A percentile compares a stretch with the other conserved stretches of the same genome.
phyloP scores from a whole-genome alignment of 2,888 invertebrate species.

The Agriotes lineatus region DNA sequence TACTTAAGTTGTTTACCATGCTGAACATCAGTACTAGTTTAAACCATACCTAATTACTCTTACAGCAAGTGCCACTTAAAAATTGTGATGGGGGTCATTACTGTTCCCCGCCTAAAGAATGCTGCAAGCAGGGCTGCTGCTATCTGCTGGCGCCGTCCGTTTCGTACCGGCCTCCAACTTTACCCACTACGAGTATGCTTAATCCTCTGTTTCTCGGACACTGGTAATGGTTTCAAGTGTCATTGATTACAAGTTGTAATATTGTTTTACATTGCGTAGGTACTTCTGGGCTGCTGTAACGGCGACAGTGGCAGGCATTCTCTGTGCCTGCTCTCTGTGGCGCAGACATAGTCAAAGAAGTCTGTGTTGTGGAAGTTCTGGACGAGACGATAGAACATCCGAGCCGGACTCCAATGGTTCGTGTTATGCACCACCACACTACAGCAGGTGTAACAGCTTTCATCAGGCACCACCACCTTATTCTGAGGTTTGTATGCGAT shows the following conservation, averaged over 20 bases:
- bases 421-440: slow-evolving; percentile 86
- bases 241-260: neutral
- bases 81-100: slow-evolving; percentile 75
- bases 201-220: slow-evolving; percentile 77
- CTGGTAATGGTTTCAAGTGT: slow-evolving; percentile 69
- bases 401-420: slow-evolving; percentile 84
- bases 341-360: slow-evolving; percentile 67
- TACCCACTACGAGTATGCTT: slow-evolving; percentile 71
- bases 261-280: slow-evolving; percentile 49
- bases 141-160: slow-evolving; percentile 64
- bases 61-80: slow-evolving; percentile 69
- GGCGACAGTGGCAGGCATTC: slow-evolving; percentile 76
- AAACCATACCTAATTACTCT: too few relatives aligned
- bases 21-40: too few relatives aligned
- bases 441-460: slow-evolving; percentile 86
- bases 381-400: slow-evolving; percentile 72
- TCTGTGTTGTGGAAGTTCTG: slow-evolving; percentile 65
- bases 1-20: too few relatives aligned
- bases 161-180: slow-evolving; percentile 65
- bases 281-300: slow-evolving; percentile 72
- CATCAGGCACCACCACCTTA: slow-evolving; percentile 88
- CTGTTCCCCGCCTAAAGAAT: slow-evolving; percentile 81
- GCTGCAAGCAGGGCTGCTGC: slow-evolving; percentile 76
- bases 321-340: slow-evolving; percentile 79
- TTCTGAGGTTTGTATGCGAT: too few relatives aligned